Evolutionary conservation across 2,797 vertebrate species (phyloP), one percentile per base, ranked within the genome.

Genomic region (Bradypodion pumilum): DNA sequence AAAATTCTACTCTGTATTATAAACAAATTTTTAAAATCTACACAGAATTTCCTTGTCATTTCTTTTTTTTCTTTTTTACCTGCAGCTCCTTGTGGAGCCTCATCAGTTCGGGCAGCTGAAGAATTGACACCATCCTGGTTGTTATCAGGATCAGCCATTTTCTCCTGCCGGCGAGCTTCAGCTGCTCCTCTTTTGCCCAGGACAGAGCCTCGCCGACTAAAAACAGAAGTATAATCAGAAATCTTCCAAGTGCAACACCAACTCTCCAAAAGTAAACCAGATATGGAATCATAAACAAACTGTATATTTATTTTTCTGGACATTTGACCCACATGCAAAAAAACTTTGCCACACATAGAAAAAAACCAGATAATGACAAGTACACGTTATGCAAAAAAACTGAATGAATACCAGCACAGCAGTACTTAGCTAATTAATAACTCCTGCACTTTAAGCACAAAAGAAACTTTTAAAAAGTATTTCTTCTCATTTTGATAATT

Each of bases 171-270:
- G 97, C 98, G 98, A 97, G 98, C 97, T 97, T 99, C 98, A 96
- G 98, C 98, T 97, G 98, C 97, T 96, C 98, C 98, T 97, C 98
- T 97, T 97, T 99, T 99, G 97, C 98, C 98, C 97, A 99, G 98
- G 98, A 98, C 99, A 98, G 99, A 99, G 98, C 99, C 99, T 97
- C 98, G 98, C 97, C 99, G 98, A 98, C 99, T 99, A 86, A 15
- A 86, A 63, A 84, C 40, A 84, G 49, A 95, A 83, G 84, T 59
- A 84, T 81, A 63, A 91, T 1, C 69, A 80, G 84, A 80, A 82
- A 42, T 68, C 59, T 83, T 81, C 7, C 82, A 91, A 70, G 60
- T 70, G 7, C 69, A 32, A 37, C 63, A 59, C 32, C 10, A 59
- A 63, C 19, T 49, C 25, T 76, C 78, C 46, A 72, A 74, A 65